Evolutionary conservation across 2,113 vertebrate species (phyloP), one percentile per base, ranked within the genome.

Genomic region (Callaeas wilsoni): DNA sequence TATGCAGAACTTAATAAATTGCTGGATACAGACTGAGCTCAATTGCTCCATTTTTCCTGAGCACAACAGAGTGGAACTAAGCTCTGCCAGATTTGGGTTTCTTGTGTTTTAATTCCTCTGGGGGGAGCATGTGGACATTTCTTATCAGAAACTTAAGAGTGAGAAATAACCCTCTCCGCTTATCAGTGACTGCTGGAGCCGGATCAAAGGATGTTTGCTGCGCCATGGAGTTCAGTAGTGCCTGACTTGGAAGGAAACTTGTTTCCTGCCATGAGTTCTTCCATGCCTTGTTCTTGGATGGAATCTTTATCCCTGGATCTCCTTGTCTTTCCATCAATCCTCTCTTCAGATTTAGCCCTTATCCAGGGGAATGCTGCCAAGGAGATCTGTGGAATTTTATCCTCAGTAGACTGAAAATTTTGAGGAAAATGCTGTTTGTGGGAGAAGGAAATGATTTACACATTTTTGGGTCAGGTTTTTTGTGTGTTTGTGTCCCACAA

Each of bases 41-140:
- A 50, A 5, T 53, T 39, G 53, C 90, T 91, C 50, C 70, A 15
- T 89, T 76, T 89, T 86, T 33, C 74, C 65, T 0, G 0, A 68
- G 70, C 50, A 74, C 63, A 64, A 16, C 65, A 46, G 46, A 68
- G 65, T 57, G 63, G 53, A 93, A 60, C 87, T 89, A 69, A 96
- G 7, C 42, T 81, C 70, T 70, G 81, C 65, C 65, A 87, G n/a
- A 87, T 76, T 65, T 78, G 65, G 33, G 9, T 49, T 96, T 69
- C 93, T 93, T 75, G 35, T 82, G 71, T 64, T 95, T 91, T n/a
- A 70, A 79, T 87, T 94, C 87, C 89, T 94, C 74, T 91, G 84
- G 84, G 87, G 74, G 81, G 57, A 97, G 82, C 73, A 62, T 87
- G 84, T 4, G 7, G 86, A 96, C 59, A 18, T 94, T 96, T 89